Base-by-base conservation (phyloP, 2,888 invertebrate genomes). In the Polymixis lichenea region DNA sequence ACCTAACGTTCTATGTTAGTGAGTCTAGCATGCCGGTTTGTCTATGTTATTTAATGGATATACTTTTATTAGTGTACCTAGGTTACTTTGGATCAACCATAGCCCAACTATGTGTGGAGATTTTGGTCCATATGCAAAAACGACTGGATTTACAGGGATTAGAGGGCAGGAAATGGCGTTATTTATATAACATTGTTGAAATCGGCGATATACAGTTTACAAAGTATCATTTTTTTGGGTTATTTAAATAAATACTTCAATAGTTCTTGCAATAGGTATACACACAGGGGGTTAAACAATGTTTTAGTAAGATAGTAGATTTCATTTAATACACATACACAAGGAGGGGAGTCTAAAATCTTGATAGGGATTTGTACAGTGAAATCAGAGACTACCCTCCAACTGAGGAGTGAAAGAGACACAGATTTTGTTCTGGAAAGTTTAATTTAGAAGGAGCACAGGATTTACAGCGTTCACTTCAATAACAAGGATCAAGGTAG, bases 11-110 rank as follows among this genome's bases (percentile, higher is more conserved):
- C 93, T 90, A 92, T 92, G 93, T 95, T 95, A 95, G 95, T 95
- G 92, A 93, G 86, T 91, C 95, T 95, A 96, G 95, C 95, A 95
- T 96, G 95, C 95, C 93, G 91, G 88, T 93, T 93, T 87, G 84
- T 89, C 93, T 93, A 93, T 91, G 84, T 86, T 91, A 86, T 77
- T 73, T 82, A 87, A 89, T 87, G 87, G 83, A 71, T 75, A 67
- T 84, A 84, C 79, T 71, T 82, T 85, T 84, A 88, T 89, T 90
- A 90, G 87, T 88, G 79, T 91, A 90, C 92, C 89, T 92, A 92
- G 76, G 88, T 90, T 93, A 92, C 91, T 88, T 87, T 88, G 87
- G 89, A 80, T 87, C 91, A 93, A 93, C 94, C 94, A 94, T 95
- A 95, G 95, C 95, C 95, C 94, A 95, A 93, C 94, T 94, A 94